phyloP scores from a whole-genome alignment of 2,888 invertebrate genomes.

The Polydrusus tereticollis region DNA sequence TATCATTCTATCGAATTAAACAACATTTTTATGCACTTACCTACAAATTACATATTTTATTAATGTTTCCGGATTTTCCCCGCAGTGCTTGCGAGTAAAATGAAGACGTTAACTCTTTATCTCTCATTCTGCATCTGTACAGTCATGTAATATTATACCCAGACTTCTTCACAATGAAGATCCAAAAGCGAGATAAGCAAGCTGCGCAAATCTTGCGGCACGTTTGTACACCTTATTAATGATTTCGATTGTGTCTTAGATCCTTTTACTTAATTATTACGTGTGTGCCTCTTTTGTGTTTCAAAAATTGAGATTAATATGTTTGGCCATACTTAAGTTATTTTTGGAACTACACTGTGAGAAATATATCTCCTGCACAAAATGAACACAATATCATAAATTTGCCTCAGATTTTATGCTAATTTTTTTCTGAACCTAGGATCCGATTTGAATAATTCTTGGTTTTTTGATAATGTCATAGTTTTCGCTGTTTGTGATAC shows the following conservation, averaged over 20 bases:
- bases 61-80: too few species aligned
- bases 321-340: not conserved
- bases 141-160: slow-evolving; percentile 35
- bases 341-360: slow-evolving; percentile 14
- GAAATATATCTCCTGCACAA: not conserved
- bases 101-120: slow-evolving; percentile 35
- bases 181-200: slow-evolving; percentile 34
- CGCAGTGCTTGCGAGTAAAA: not conserved
- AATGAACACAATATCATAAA: not conserved
- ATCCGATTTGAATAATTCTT: too few species aligned
- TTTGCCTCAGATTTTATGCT: too few species aligned
- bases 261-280: slow-evolving; percentile 43
- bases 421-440: too few species aligned
- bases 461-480: too few species aligned
- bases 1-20: too few species aligned
- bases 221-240: slow-evolving; percentile 42
- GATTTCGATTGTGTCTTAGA: slow-evolving; percentile 43
- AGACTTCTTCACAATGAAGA: slow-evolving; percentile 39
- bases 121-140: slow-evolving; percentile 31
- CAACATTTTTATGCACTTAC: too few species aligned
- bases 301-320: slow-evolving; percentile 17
- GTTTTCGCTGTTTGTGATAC: too few species aligned
- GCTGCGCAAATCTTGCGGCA: slow-evolving; percentile 40
- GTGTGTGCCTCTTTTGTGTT: slow-evolving; percentile 17
- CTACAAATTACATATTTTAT: too few species aligned